phyloP scores from a whole-genome alignment of 2,797 vertebrate genomes.

The Sebastolobus alascanus region DNA sequence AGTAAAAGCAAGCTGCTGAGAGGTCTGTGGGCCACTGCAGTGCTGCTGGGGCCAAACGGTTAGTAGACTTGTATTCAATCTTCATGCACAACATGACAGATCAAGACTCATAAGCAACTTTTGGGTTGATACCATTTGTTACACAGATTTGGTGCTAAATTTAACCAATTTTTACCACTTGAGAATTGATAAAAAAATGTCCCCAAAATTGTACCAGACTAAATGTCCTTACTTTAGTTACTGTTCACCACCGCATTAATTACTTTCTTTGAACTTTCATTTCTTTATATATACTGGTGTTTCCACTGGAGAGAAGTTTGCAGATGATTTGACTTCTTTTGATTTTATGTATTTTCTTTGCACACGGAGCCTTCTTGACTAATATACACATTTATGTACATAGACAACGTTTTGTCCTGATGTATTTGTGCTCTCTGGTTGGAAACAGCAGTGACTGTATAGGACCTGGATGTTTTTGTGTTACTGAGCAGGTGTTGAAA shows the following conservation, averaged over 20 bases:
- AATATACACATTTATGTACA: background rate
- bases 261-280: background rate
- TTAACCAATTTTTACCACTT: no score
- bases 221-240: background rate
- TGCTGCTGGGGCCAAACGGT: slow-evolving; percentile 89
- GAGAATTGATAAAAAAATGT: no score
- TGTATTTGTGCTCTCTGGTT: background rate
- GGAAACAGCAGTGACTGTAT: background rate
- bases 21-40: slow-evolving; percentile 90
- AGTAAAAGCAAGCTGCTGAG: slow-evolving; percentile 90
- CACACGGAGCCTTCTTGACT: background rate
- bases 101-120: background rate
- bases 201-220: no score
- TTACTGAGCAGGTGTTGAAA: background rate
- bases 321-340: background rate
- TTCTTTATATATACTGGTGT: background rate
- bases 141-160: no score
- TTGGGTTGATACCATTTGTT: no score
- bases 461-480: background rate
- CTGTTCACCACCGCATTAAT: background rate
- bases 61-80: slow-evolving; percentile 55
- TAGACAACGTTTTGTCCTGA: background rate
- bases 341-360: background rate
- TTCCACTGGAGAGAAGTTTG: background rate
- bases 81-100: background rate